These are phyloP conservation scores for Orthosia gothica DNA, from an alignment of 2,888 invertebrate genomes.

Conservation along the genomic window DNA sequence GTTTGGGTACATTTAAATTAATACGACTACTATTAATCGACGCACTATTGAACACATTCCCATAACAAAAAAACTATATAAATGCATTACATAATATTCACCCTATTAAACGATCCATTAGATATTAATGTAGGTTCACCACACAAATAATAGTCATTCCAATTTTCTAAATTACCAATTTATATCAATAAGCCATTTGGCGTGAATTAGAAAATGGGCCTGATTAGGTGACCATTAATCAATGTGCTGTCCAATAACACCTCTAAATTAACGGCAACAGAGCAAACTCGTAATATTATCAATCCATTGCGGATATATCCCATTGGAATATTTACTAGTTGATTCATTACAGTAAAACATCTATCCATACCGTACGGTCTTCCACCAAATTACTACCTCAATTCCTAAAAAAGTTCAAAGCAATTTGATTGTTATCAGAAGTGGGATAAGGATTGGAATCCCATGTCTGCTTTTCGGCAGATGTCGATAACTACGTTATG, in stretches of 20 bases:
- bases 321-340: slow-evolving; percentile 70
- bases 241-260: slow-evolving; percentile 23
- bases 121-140: neutral
- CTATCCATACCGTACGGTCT: slow-evolving; percentile 36
- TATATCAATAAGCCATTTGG: slow-evolving; percentile 4
- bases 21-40: neutral
- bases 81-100: neutral
- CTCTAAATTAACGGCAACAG: slow-evolving; percentile 9
- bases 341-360: slow-evolving; percentile 70
- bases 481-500: slow-evolving; percentile 55
- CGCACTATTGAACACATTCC: neutral
- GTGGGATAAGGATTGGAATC: neutral
- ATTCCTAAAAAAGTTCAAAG: neutral
- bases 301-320: slow-evolving; percentile 59
- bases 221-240: slow-evolving; percentile 12
- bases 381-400: slow-evolving; percentile 18
- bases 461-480: slow-evolving; percentile 3
- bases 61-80: neutral
- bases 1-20: neutral
- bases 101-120: neutral
- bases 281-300: slow-evolving; percentile 44
- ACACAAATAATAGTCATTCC: neutral
- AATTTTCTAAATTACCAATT: neutral
- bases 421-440: neutral
- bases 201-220: neutral